Percentiles rank a stretch among this genome's conserved stretches.
phyloP scores from a whole-genome alignment of 2,888 invertebrate genomes.

The Eupsilia transversa region DNA sequence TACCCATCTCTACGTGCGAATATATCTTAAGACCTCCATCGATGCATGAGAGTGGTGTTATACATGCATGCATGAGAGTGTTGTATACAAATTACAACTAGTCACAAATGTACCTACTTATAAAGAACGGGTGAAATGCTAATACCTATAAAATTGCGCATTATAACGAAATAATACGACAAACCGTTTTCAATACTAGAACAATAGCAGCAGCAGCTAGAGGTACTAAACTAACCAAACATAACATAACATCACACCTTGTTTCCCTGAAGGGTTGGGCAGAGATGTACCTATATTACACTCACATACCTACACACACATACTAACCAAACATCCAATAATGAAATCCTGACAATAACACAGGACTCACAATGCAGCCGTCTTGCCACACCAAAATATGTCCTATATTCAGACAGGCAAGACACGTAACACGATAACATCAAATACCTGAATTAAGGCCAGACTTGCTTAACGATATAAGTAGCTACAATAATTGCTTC shows the following conservation, averaged over 20 bases:
- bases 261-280: too few relatives aligned
- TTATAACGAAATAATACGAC: neutral
- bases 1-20: constrained; percentile 13
- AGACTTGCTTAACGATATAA: neutral
- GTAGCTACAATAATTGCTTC: constrained; percentile 14
- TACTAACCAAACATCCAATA: constrained; percentile 11
- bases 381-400: constrained; percentile 19
- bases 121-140: neutral
- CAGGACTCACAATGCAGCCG: constrained; percentile 14
- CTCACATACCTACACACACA: too few relatives aligned
- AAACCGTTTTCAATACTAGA: neutral
- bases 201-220: constrained; percentile 2
- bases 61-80: neutral
- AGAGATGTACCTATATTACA: too few relatives aligned
- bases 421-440: constrained; percentile 32
- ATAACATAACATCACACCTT: too few relatives aligned
- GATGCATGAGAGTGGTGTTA: neutral
- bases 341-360: constrained; percentile 25
- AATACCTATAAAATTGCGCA: neutral
- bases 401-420: constrained; percentile 20
- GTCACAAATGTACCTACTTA: too few relatives aligned
- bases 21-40: neutral
- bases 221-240: neutral
- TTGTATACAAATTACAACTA: neutral
- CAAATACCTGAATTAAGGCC: constrained; percentile 18